Evolutionary conservation across 2,797 vertebrate genomes (phyloP).

Genomic region (Propithecus deckenii): DNA sequence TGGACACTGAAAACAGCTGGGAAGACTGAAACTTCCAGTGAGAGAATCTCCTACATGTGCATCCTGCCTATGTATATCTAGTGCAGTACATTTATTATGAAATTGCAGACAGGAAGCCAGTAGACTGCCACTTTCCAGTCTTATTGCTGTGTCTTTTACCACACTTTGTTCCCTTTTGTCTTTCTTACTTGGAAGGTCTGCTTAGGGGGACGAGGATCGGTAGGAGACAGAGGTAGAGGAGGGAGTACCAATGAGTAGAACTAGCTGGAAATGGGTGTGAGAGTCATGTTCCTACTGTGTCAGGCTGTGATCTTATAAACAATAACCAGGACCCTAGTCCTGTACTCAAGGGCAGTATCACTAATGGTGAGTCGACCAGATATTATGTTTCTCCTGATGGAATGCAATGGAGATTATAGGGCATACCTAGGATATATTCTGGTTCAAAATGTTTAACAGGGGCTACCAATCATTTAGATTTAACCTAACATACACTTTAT

Average conservation of each 20-base stretch:
- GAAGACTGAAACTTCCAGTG: background rate
- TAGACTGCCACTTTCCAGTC: background rate
- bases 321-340: background rate
- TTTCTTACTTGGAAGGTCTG: background rate
- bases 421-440: background rate
- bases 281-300: background rate
- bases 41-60: background rate
- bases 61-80: background rate
- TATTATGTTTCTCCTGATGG: background rate
- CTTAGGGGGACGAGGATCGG: background rate
- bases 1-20: background rate
- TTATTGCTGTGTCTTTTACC: background rate
- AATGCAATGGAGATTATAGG: background rate
- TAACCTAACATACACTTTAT: background rate
- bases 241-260: background rate
- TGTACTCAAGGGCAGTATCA: background rate
- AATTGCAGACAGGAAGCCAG: background rate
- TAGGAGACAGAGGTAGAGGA: background rate
- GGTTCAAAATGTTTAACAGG: background rate
- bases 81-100: background rate
- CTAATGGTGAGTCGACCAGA: background rate
- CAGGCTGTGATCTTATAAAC: background rate
- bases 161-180: background rate
- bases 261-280: background rate
- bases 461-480: background rate